Evolutionary conservation across 2,113 vertebrate species (phyloP), one percentile per base, ranked within the genome.

Genomic region (Spermophilus dauricus): DNA sequence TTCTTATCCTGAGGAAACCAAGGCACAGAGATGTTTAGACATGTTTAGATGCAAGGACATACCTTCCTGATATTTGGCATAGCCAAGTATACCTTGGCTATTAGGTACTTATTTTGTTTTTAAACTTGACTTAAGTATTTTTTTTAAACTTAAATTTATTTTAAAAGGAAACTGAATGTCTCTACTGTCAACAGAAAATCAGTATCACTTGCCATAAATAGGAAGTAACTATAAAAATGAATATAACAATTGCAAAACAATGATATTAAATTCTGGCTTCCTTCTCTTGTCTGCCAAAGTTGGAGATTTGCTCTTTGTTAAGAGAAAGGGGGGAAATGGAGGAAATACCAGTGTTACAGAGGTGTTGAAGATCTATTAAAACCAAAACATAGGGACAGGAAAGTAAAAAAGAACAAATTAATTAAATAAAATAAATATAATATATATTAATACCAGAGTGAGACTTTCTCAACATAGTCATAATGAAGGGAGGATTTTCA

Each of bases 111-210:
- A 4, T 17, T 86, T 72, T 1, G 51, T 73, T 56, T 84, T 28
- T 51, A 1, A 75, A 56, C 13, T 67, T 67, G 51, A 80, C 4
- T 53, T 37, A 22, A 17, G 45, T 45, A 45, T 45, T 51, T 86
- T 89, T 48, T 42, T 61, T 20, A n/a, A 77, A 75, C 34, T 72
- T 69, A 86, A 30, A 22, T 89, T 95, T 86, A 88, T 45, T 97
- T 92, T 34, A 24, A 88, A 97, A 94, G n/a, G 73, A 87, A 95
- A 73, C 12, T 65, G 92, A 34, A 67, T n/a, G n/a, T 88, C 56
- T 61, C 75, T 75, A 51, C 28, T 39, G 1, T 53, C 94, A 76
- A 77, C 82, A 61, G 65, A 82, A 97, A 95, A 84, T 78, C 58
- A 34, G 69, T 70, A 53, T 92, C 81, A 67, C 56, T 92, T 72